These are phyloP conservation scores for Rutilus rutilus DNA, from an alignment of 2,113 vertebrate species.

Conservation along the genomic window DNA sequence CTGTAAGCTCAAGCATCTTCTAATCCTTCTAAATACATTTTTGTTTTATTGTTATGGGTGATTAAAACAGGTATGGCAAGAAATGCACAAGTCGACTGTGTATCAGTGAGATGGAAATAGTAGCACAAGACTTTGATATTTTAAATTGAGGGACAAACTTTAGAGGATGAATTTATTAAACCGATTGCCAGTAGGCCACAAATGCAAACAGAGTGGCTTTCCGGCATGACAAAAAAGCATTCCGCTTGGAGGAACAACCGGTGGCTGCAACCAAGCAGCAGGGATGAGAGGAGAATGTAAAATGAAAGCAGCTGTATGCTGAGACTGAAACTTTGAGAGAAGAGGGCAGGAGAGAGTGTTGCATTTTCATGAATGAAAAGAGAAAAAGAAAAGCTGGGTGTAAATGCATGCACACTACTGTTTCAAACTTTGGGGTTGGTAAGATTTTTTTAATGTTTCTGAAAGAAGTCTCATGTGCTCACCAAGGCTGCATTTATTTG, in stretches of 20 bases:
- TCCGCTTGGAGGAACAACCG: constrained; percentile 31
- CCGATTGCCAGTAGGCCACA: constrained; percentile 14
- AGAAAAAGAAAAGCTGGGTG: neutral
- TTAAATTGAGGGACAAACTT: neutral
- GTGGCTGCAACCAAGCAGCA: constrained; percentile 34
- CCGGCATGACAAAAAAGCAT: constrained; percentile 22
- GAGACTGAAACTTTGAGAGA: constrained; percentile 6
- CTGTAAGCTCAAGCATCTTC: neutral
- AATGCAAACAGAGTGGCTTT: constrained; percentile 9
- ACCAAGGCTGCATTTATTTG: neutral
- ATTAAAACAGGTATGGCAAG: neutral
- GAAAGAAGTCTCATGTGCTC: neutral
- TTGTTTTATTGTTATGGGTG: neutral
- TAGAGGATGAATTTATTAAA: constrained; percentile 16
- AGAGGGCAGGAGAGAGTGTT: neutral
- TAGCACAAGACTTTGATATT: constrained; percentile 13
- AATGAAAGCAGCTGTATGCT: constrained; percentile 34
- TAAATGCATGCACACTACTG: neutral
- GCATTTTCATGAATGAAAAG: constrained; percentile 23
- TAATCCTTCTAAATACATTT: neutral
- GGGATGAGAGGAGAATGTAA: constrained; percentile 38
- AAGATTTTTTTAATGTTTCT: neutral
- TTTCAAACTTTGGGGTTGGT: no score
- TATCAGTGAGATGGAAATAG: neutral
- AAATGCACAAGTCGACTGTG: neutral